These are phyloP conservation scores for Drosophila chauvacae DNA, from an alignment of 1,140 invertebrate genomes.

Conservation along the genomic window DNA sequence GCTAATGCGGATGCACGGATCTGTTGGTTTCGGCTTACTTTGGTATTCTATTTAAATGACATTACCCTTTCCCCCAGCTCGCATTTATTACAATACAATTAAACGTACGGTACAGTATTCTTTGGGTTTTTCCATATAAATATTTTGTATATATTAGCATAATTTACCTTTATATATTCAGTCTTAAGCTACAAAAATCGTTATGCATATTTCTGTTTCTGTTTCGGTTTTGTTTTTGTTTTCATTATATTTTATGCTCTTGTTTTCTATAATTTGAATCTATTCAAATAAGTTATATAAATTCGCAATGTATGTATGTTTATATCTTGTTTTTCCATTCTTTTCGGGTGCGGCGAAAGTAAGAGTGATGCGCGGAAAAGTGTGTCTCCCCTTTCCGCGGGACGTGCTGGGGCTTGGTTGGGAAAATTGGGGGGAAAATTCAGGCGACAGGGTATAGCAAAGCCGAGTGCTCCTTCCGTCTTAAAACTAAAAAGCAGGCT, in stretches of 20 bases:
- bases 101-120: constrained; percentile 62
- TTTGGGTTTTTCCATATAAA: constrained; percentile 27
- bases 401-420: constrained; percentile 10
- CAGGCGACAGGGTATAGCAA: constrained; percentile 49
- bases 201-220: constrained; percentile 77
- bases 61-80: constrained; percentile 80
- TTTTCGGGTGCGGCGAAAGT: constrained; percentile 53
- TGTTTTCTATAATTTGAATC: constrained; percentile 67
- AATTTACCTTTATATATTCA: constrained; percentile 82
- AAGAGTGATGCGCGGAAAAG: constrained; percentile 36
- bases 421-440: constrained; percentile 22
- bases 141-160: constrained; percentile 70
- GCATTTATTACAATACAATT: constrained; percentile 73
- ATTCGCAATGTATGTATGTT: constrained; percentile 70
- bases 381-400: background rate
- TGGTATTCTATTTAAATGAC: constrained; percentile 57
- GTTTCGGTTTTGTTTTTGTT: constrained; percentile 37
- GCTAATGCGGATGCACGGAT: constrained; percentile 38
- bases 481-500: constrained; percentile 70
- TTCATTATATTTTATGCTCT: constrained; percentile 31
- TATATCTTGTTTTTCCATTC: constrained; percentile 41
- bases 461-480: constrained; percentile 23
- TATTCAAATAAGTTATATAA: constrained; percentile 77
- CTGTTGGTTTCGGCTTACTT: constrained; percentile 31
- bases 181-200: constrained; percentile 83